Evolutionary conservation across 2,113 vertebrate genomes (phyloP).

Genomic region (Crotophaga sulcirostris): DNA sequence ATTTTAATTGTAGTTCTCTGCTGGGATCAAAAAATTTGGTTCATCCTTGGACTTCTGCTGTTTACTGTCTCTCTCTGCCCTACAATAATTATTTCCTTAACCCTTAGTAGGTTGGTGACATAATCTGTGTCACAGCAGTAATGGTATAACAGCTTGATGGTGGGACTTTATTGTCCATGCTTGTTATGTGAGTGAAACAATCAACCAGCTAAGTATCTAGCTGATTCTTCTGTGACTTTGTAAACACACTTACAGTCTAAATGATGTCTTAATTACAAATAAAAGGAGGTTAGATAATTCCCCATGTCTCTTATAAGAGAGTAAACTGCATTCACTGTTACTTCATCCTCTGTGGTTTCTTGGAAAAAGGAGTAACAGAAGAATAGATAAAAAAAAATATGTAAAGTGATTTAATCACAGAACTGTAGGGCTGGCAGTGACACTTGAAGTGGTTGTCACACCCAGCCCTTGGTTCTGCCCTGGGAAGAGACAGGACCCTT

Average conservation of each 20-base stretch:
- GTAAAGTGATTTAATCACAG: not conserved
- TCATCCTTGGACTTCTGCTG: slow-evolving; percentile 51
- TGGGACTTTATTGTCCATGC: not conserved
- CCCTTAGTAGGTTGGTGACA: not conserved
- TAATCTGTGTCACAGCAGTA: not conserved
- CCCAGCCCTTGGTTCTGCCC: not conserved
- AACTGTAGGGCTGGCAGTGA: not conserved
- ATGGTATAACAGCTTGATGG: not conserved
- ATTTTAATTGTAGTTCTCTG: slow-evolving; percentile 65
- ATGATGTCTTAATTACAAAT: not conserved
- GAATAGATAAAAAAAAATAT: not conserved
- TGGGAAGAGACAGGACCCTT: not conserved
- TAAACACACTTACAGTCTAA: not conserved
- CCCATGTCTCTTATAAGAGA: not conserved
- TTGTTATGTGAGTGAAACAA: not conserved
- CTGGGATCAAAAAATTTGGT: slow-evolving; percentile 56
- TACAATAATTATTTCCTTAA: slow-evolving; percentile 57
- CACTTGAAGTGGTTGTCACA: not conserved
- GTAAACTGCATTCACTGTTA: not conserved
- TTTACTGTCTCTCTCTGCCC: slow-evolving; percentile 44
- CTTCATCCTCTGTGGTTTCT: not conserved
- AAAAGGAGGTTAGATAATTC: not conserved
- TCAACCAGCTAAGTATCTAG: not conserved
- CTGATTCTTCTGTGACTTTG: not conserved
- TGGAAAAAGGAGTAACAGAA: not conserved